Base-by-base conservation (phyloP, 2,797 vertebrate species). In the Hoplostethus mediterraneus region DNA sequence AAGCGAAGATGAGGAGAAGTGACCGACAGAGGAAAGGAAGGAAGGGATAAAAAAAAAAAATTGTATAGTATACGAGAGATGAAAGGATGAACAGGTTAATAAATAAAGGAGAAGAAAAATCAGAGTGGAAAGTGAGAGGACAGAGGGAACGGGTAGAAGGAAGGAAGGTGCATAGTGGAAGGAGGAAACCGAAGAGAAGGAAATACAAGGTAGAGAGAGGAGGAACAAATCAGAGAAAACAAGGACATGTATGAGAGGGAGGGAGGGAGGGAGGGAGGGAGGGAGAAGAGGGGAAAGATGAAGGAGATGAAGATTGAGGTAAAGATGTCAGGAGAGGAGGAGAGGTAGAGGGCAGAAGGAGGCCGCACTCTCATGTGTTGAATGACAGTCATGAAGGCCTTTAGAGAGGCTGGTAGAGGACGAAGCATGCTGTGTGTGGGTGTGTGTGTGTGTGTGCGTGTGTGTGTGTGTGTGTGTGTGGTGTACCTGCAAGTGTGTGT, bases 261-360 rank as follows among this genome's bases (percentile, higher is more conserved):
- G 40, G 48, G 38, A 66, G 28, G 55, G 61, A 60, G 40, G 48
- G 38, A 66, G 28, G 21, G 21, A 21, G 21, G 21, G 21, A 21
- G 1, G 1, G 21, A 21, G 21, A 21, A 31, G 14, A 55, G 58
- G 25, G 36, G 70, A 53, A 70, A 60, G 49, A 73, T 70, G 62
- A 64, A 63, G 40, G 11, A 12, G 2, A 25, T n/a, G 49, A 30
- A 36, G 67, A 63, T 62, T 11, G 5, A 66, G 51, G 53, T 62
- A 73, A 79, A 62, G 60, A 63, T 38, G 63, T 59, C 45, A 58
- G 52, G 44, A 25, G 31, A 49, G 52, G 53, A 71, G 55, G 52
- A 68, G 33, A 71, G 57, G 57, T 64, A 65, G 67, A 63, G 63
- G 49, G 56, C 69, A 71, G 45, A 67, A 74, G 56, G 70, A 77